Percentiles rank a stretch among this genome's conserved stretches.
phyloP scores from a whole-genome alignment of 1,140 invertebrate genomes.

The Oreohelix idahoensis region DNA sequence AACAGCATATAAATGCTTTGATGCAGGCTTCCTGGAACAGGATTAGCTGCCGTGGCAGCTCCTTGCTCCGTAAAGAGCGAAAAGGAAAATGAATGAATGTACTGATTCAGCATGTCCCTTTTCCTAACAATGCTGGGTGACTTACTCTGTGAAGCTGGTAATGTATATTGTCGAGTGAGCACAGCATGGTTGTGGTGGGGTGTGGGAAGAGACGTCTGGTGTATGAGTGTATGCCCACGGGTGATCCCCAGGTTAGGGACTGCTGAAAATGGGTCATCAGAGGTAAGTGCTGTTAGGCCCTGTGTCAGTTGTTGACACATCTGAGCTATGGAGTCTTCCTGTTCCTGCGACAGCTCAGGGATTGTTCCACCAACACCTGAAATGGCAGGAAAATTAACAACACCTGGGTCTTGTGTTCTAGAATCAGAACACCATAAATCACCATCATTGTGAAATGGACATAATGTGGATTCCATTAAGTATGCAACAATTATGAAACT shows the following conservation, averaged over 20 bases:
- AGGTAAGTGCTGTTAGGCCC: constrained; percentile 85
- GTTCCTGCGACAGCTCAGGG: constrained; percentile 83
- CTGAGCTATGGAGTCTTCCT: constrained; percentile 83
- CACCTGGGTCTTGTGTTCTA: no score
- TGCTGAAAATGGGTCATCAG: constrained; percentile 77
- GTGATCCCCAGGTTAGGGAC: constrained; percentile 44
- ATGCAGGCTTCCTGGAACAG: no score
- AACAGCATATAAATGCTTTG: no score
- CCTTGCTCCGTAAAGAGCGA: no score
- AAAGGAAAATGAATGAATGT: no score
- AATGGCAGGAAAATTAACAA: neutral
- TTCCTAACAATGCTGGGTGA: neutral
- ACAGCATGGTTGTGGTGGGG: constrained; percentile 45
- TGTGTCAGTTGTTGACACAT: constrained; percentile 90
- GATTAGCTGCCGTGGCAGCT: no score
- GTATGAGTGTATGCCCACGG: constrained; percentile 37
- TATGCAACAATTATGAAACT: no score
- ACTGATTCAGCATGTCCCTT: neutral
- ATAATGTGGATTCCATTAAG: no score
- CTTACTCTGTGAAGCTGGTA: constrained; percentile 45
- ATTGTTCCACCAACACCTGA: constrained; percentile 80
- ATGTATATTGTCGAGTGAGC: constrained; percentile 43
- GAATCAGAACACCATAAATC: no score
- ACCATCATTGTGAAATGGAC: no score
- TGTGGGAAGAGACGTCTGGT: constrained; percentile 59